Percentiles rank a stretch among this genome's conserved stretches.
Conservation (phyloP, 2,888 invertebrate species). For the Cacoxenus indagator region DNA sequence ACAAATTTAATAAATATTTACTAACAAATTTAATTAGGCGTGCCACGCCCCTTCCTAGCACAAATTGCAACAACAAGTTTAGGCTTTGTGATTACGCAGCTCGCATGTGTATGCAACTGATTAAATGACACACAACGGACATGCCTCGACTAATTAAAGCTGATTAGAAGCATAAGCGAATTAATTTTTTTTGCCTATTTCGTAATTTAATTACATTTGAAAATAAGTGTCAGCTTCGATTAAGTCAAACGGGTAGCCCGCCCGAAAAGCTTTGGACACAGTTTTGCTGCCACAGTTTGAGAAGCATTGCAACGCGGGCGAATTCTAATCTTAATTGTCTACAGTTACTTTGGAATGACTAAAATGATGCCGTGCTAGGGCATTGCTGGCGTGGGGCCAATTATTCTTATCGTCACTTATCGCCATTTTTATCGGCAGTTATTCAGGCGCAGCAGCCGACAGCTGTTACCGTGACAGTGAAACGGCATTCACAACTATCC, state of each 20-base stretch:
- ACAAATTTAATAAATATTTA: background rate
- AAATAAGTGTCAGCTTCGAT: background rate
- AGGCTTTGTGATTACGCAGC: background rate
- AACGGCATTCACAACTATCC: slow-evolving; percentile 14
- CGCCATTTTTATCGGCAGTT: background rate
- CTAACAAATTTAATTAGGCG: background rate
- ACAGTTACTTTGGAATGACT: slow-evolving; percentile 14
- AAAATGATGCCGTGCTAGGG: background rate
- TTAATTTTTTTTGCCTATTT: slow-evolving; percentile 5
- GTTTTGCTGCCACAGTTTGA: slow-evolving; percentile 3
- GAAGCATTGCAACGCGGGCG: background rate
- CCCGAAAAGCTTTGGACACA: background rate
- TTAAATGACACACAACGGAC: background rate
- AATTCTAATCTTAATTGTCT: slow-evolving; percentile 19
- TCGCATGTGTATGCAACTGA: background rate
- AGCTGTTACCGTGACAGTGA: slow-evolving; percentile 16
- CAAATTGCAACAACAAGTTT: background rate
- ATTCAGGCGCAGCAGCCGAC: background rate
- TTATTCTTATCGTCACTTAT: background rate
- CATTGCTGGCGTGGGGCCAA: background rate
- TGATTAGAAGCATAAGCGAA: background rate
- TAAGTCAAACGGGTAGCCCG: no score
- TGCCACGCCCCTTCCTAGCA: background rate
- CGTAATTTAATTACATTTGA: background rate
- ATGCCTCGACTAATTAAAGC: slow-evolving; percentile 3